A percentile compares a stretch with the other conserved stretches of the same genome.
Conservation (phyloP, 2,797 vertebrate species). For the Gymnodraco acuticeps region DNA sequence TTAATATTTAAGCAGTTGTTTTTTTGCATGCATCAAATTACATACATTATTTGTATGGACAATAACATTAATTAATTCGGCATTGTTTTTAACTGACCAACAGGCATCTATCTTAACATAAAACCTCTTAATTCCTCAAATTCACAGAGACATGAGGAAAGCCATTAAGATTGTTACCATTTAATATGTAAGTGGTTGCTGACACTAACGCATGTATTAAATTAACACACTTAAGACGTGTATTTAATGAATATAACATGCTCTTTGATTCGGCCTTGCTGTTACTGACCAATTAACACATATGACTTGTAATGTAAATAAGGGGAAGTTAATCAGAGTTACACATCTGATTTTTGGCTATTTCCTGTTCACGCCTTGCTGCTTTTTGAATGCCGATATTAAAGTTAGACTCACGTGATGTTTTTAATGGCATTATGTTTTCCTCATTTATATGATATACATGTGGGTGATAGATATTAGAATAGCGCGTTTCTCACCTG, state of each 20-base stretch:
- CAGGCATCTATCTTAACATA: no score
- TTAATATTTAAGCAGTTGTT: no score
- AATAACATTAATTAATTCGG: no score
- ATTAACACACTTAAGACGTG: accelerated
- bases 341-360: neutral
- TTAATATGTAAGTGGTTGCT: neutral
- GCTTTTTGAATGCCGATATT: neutral
- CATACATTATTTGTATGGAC: no score
- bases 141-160: neutral
- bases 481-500: neutral
- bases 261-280: neutral
- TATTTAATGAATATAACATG: accelerated
- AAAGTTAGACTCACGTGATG: neutral
- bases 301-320: no score
- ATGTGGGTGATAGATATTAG: no score
- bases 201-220: accelerated
- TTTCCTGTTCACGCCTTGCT: no score
- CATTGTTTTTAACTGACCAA: no score
- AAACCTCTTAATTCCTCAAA: no score
- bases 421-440: neutral
- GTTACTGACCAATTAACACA: neutral
- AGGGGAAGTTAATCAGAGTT: neutral
- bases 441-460: neutral
- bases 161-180: accelerated
- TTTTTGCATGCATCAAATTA: no score